Percentiles rank a stretch among this genome's conserved stretches.
Conservation (phyloP, 2,797 vertebrate genomes). For the Tamandua tetradactyla region DNA sequence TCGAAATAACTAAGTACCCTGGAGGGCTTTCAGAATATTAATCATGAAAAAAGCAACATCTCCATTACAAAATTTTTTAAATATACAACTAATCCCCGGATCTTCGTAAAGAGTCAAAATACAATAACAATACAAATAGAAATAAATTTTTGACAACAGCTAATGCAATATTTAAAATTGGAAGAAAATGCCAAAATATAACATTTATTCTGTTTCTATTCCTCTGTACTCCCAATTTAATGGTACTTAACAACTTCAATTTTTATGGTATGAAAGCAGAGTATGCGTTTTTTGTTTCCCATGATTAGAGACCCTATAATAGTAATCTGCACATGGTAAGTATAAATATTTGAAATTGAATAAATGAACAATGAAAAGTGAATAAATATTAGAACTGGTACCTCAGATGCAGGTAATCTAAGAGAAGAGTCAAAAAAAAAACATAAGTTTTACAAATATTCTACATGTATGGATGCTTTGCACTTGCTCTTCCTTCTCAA, state of each 20-base stretch:
- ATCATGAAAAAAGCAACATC: not conserved
- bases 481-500: not conserved
- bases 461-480: not conserved
- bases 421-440: not conserved
- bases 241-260: not conserved
- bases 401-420: not conserved
- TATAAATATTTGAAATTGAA: conserved; percentile 6
- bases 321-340: not conserved
- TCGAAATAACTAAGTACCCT: conserved; percentile 2
- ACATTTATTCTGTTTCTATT: not conserved
- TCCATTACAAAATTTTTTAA: not conserved
- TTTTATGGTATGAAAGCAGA: not conserved
- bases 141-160: not conserved
- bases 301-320: not conserved
- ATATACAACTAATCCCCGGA: not conserved
- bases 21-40: not conserved
- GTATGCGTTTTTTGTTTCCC: not conserved
- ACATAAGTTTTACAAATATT: not conserved
- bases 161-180: not conserved
- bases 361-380: not conserved
- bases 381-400: not conserved
- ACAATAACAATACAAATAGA: not conserved
- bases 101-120: not conserved
- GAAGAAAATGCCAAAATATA: not conserved
- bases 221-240: not conserved